Conservation (phyloP, 1,140 invertebrate species). For the Formica selysi region DNA sequence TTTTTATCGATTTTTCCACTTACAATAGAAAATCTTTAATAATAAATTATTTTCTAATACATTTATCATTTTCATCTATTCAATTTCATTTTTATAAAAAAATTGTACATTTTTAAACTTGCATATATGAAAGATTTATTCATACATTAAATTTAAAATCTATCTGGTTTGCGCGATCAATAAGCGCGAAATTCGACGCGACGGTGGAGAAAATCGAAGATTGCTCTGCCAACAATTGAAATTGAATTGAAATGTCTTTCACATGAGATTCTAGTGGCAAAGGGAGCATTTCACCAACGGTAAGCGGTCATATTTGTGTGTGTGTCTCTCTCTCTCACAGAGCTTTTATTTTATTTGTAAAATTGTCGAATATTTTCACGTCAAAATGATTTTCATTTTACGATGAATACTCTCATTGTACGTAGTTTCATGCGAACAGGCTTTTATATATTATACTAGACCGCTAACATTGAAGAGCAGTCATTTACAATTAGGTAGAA, state of each 20-base stretch:
- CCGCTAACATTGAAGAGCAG: too few species aligned
- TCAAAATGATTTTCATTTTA: background rate
- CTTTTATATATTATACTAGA: too few species aligned
- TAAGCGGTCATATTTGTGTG: background rate
- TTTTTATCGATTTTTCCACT: background rate
- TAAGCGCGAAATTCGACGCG: slow-evolving; percentile 30
- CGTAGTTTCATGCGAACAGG: background rate
- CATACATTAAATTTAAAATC: background rate
- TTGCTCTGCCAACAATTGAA: slow-evolving; percentile 18
- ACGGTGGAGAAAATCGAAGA: slow-evolving; percentile 39
- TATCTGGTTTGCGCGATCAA: too few species aligned
- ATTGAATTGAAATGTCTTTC: slow-evolving; percentile 46
- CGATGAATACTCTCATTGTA: background rate
- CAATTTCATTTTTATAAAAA: too few species aligned
- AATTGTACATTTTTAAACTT: background rate
- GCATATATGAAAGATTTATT: background rate
- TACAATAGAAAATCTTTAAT: background rate
- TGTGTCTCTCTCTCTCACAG: too few species aligned
- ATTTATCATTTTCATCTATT: background rate
- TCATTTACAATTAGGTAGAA: too few species aligned
- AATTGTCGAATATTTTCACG: background rate
- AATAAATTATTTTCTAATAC: background rate
- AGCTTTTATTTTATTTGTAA: background rate
- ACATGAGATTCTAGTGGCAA: slow-evolving; percentile 2
- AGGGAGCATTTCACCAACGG: background rate